These are phyloP conservation scores for Nothocercus nigrocapillus DNA, from an alignment of 2,113 vertebrate genomes.

Conservation along the genomic window DNA sequence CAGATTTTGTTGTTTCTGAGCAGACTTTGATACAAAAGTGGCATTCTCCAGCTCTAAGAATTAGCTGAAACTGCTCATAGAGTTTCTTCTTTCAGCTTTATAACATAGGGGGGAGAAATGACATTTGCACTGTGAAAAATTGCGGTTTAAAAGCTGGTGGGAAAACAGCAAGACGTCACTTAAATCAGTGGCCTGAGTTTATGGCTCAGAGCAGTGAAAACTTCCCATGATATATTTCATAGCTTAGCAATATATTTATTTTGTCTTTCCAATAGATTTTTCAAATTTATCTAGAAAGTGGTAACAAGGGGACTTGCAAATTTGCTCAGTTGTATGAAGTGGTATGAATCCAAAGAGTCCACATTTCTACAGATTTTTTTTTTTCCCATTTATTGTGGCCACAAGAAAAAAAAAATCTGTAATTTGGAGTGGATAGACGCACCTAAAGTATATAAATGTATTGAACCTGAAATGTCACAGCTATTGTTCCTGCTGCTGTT, in stretches of 20 bases:
- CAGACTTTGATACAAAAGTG: neutral
- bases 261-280: constrained; percentile 27
- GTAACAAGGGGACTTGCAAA: neutral
- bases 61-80: constrained; percentile 23
- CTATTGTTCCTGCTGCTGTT: neutral
- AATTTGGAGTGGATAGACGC: neutral
- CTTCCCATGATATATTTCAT: constrained; percentile 25
- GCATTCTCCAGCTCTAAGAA: neutral
- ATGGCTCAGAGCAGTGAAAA: constrained; percentile 36
- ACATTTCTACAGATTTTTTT: neutral
- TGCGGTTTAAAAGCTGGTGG: neutral
- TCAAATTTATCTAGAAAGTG: constrained; percentile 1
- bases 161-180: constrained; percentile 13
- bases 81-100: constrained; percentile 7
- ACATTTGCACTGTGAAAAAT: constrained; percentile 36
- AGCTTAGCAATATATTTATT: constrained; percentile 19
- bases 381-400: neutral
- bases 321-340: neutral
- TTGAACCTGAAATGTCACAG: neutral
- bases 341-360: neutral
- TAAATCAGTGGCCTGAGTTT: constrained; percentile 21
- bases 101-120: neutral
- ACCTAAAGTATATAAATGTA: neutral
- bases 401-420: neutral
- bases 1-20: constrained; percentile 9